Percentiles rank a stretch among this genome's conserved stretches.
Evolutionary conservation across 2,797 vertebrate species (phyloP).

Genomic region (Tenualosa ilisha): DNA sequence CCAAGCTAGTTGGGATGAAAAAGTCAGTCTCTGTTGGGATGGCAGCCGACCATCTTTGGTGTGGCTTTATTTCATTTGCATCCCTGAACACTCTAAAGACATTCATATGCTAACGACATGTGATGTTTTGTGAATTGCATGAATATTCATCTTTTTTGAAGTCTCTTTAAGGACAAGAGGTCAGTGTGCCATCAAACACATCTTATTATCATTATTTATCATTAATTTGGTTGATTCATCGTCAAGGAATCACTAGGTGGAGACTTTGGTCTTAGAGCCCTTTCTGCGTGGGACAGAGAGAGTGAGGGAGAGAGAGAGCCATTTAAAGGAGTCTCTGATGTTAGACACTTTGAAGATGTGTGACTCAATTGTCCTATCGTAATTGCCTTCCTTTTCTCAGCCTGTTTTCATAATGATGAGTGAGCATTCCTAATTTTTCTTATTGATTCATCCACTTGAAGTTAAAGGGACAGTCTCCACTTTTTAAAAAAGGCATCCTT

Average conservation of each 20-base stretch:
- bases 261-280: not conserved
- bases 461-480: not conserved
- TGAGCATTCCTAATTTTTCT: not conserved
- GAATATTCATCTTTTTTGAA: not conserved
- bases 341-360: constrained; percentile 16
- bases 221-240: constrained; percentile 7
- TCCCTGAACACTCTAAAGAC: constrained; percentile 47
- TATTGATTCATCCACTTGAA: not conserved
- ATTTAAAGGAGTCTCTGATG: not conserved
- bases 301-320: not conserved
- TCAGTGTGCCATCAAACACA: not conserved
- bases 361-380: constrained; percentile 5
- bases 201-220: constrained; percentile 22
- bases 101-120: constrained; percentile 49
- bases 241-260: not conserved
- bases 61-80: constrained; percentile 43
- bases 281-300: not conserved
- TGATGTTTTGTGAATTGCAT: not conserved
- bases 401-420: not conserved
- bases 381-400: not conserved
- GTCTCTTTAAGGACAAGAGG: constrained; percentile 1
- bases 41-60: not conserved
- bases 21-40: constrained; percentile 33
- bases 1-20: constrained; percentile 71
- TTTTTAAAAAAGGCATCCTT: not conserved